Conservation (phyloP, 2,797 vertebrate species). For the Phoeniculus purpureus region DNA sequence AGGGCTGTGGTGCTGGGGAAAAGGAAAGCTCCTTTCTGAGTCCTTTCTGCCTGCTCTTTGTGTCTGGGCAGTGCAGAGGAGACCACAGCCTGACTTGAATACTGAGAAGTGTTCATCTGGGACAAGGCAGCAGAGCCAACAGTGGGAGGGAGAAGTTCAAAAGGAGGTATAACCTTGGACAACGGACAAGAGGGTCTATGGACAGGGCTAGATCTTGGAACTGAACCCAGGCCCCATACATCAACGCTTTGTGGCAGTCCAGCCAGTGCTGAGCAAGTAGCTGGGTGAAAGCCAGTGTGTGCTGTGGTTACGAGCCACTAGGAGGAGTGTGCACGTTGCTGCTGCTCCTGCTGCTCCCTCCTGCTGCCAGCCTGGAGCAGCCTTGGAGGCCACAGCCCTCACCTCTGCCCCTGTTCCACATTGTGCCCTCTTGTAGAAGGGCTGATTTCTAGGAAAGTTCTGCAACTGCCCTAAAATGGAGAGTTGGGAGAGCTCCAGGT, state of each 20-base stretch:
- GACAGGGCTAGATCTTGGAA: constrained; percentile 20
- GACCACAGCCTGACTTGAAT: constrained; percentile 54
- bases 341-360: background rate
- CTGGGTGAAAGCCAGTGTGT: background rate
- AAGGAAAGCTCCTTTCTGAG: constrained; percentile 42
- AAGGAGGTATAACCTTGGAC: constrained; percentile 10
- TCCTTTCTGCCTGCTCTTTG: constrained; percentile 16
- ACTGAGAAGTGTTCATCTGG: constrained; percentile 46
- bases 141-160: constrained; percentile 31
- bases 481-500: background rate
- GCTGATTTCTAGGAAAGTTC: background rate
- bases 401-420: background rate
- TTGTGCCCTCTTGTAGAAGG: accelerated
- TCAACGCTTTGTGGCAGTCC: background rate
- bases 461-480: background rate
- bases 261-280: background rate
- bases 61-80: background rate
- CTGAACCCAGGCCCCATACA: background rate
- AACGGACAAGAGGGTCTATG: background rate
- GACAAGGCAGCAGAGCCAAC: constrained; percentile 44
- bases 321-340: constrained; percentile 23
- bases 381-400: background rate
- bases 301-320: background rate
- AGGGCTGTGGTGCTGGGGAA: background rate
- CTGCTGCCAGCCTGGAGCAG: background rate